Percentiles rank a stretch among this genome's conserved stretches.
Evolutionary conservation across 2,113 vertebrate genomes (phyloP).

Genomic region (Erinaceus europaeus): DNA sequence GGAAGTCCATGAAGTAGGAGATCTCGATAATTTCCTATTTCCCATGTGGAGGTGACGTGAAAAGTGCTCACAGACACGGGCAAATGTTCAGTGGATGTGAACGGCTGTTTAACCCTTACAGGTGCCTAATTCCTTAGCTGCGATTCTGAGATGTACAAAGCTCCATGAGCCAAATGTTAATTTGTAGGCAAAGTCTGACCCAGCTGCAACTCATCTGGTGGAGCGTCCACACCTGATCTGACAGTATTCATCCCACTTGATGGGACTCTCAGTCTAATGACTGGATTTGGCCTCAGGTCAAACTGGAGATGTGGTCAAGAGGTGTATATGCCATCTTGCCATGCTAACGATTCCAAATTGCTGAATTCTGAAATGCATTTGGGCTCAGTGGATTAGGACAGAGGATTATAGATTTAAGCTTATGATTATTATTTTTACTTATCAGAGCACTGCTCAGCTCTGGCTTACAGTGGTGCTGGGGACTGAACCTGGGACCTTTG

Average conservation of each 20-base stretch:
- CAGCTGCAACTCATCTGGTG: neutral
- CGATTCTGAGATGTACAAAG: slow-evolving; percentile 22
- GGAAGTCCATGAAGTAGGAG: neutral
- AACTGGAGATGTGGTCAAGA: neutral
- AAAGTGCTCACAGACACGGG: neutral
- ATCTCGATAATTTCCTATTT: neutral
- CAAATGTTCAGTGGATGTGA: neutral
- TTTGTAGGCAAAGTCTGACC: neutral
- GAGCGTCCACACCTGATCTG: neutral
- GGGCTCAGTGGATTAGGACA: neutral
- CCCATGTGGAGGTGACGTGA: neutral
- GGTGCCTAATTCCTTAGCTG: neutral
- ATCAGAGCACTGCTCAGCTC: too few relatives aligned
- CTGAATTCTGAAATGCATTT: neutral
- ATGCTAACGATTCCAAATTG: neutral
- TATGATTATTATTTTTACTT: too few relatives aligned
- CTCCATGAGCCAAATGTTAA: neutral
- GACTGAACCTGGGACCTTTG: too few relatives aligned
- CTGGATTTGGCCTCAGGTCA: neutral
- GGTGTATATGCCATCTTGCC: neutral
- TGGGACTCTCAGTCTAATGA: neutral
- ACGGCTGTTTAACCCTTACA: neutral
- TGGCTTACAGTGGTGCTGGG: too few relatives aligned
- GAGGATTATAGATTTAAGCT: neutral
- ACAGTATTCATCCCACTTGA: neutral